These are phyloP conservation scores for Aleadryas rufinucha DNA, from an alignment of 2,113 vertebrate genomes.

Conservation along the genomic window DNA sequence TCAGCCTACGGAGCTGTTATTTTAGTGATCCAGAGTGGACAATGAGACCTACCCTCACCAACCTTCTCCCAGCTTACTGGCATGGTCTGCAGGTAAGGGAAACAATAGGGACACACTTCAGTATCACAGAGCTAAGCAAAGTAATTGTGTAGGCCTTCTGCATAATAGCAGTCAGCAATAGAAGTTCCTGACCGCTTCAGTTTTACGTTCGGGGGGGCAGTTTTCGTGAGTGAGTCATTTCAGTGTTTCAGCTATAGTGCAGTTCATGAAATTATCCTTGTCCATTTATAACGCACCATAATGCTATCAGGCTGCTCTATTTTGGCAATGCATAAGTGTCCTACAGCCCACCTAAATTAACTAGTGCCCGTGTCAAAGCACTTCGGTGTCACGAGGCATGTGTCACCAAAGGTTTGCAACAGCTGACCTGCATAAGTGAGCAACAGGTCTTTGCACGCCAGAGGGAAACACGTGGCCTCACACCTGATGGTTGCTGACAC, in stretches of 20 bases:
- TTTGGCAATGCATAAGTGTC: background rate
- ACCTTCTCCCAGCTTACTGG: constrained; percentile 66
- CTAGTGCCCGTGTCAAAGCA: background rate
- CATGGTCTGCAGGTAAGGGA: constrained; percentile 65
- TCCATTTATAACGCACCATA: background rate
- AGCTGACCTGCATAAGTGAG: background rate
- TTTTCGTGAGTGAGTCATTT: background rate
- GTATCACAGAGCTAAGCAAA: background rate
- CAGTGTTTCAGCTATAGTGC: background rate
- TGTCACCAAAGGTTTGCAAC: background rate
- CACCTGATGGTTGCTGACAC: background rate
- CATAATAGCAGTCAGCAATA: background rate
- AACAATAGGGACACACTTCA: background rate
- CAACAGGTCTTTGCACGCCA: background rate
- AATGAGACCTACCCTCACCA: constrained; percentile 64
- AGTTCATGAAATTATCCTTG: background rate
- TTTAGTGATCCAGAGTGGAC: constrained; percentile 70
- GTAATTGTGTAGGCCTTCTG: background rate
- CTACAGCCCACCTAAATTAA: background rate
- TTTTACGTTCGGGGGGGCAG: background rate
- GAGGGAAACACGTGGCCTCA: background rate
- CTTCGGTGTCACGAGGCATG: background rate
- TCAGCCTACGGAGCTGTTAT: constrained; percentile 70
- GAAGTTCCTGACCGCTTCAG: background rate
- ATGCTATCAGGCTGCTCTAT: background rate